Base-by-base conservation (phyloP, 1,140 invertebrate species). In the Papilio machaon region DNA sequence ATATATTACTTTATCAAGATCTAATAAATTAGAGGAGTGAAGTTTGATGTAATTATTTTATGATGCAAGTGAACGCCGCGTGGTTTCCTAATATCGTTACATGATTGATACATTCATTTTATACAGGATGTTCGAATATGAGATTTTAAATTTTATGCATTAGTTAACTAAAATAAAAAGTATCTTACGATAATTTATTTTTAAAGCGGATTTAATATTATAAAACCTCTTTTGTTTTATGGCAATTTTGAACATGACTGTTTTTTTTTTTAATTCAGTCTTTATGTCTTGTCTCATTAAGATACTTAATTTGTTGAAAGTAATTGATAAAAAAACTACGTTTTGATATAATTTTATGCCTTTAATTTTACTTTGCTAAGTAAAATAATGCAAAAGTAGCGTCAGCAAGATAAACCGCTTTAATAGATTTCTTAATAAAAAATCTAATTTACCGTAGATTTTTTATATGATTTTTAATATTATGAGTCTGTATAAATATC, bases 1-100 rank as follows among this genome's bases (percentile, higher is more conserved):
- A 35, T 70, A 15, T 38, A 67, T 67, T 67, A 35, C 30, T 70
- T 70, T 38, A 70, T 70, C 64, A 38, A 70, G 11, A 35, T 70
- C 23, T 70, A 70, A 70, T 70, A 70, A 70, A 70, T 70, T 35
- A 70, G 10, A 13, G 30, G 30, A 15, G 30, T 35, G 64, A 70
- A 17, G 10, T 38, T 70, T 35, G 23, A 70, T 15, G 64, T 70
- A 30, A 67, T 67, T 67, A 13, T 70, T 70, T 70, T 70, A 70
- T 70, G 38, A 70, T 30, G 9, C 60, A 64, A 30, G 19, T 64
- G 60, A 3, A 13, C 13, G 64, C 64, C 64, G 64, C 64, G 64
- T 70, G 64, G 23, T 38, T 35, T 35, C 30, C 13, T 1, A 38
- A 35, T 70, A 13, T 38, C 30, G 5, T 17, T 70, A 15, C 64